A percentile compares a stretch with the other conserved stretches of the same genome.
Evolutionary conservation across 2,888 invertebrate species (phyloP).

Genomic region (Epistrophe eligans): DNA sequence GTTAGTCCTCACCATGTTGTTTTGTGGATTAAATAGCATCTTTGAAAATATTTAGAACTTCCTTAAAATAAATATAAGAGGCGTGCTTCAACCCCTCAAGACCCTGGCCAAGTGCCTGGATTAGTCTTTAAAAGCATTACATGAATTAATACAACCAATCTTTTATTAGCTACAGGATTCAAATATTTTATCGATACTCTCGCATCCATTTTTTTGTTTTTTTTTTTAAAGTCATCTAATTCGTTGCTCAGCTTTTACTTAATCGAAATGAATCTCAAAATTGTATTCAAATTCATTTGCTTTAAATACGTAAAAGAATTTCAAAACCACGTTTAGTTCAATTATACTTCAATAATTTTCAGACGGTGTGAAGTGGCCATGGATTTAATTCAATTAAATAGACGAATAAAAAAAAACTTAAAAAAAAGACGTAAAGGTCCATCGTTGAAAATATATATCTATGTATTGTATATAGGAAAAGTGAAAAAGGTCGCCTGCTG

Average conservation of each 20-base stretch:
- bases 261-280: constrained; percentile 50
- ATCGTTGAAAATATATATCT: constrained; percentile 17
- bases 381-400: constrained; percentile 70
- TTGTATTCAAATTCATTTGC: constrained; percentile 62
- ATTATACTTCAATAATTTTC: constrained; percentile 52
- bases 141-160: not conserved
- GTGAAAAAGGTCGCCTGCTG: constrained; percentile 44
- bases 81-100: no score
- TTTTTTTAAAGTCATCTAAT: constrained; percentile 6
- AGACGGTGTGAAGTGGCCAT: constrained; percentile 45
- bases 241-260: constrained; percentile 25
- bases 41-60: no score
- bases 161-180: no score
- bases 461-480: constrained; percentile 7
- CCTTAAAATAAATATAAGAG: no score
- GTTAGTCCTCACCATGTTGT: no score
- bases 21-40: no score
- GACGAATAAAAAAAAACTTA: not conserved
- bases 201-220: no score
- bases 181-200: no score
- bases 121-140: no score
- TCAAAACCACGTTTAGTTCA: constrained; percentile 56
- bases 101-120: no score
- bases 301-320: constrained; percentile 15
- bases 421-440: constrained; percentile 23